Evolutionary conservation across 2,797 vertebrate genomes (phyloP).

Genomic region (Orientallactaga sibirica): DNA sequence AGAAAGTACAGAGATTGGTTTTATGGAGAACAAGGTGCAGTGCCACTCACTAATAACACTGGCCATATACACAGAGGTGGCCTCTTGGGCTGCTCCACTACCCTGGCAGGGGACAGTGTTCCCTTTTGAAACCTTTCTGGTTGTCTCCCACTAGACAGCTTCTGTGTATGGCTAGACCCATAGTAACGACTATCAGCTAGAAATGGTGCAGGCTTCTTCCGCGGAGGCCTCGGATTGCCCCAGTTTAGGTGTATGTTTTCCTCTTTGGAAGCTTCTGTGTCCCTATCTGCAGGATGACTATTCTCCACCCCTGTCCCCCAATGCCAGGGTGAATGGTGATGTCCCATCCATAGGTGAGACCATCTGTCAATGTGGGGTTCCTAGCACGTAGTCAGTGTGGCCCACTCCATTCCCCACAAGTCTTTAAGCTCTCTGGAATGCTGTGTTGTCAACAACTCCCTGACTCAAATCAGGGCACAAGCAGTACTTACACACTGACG

Average conservation of each 20-base stretch:
- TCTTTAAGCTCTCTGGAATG: neutral
- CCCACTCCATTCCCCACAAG: accelerated
- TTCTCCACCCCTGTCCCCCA: neutral
- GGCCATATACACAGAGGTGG: neutral
- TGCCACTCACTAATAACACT: neutral
- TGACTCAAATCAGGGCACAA: neutral
- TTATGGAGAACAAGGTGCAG: neutral
- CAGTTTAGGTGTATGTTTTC: neutral
- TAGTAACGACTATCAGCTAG: accelerated
- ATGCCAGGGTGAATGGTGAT: neutral
- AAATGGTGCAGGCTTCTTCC: neutral
- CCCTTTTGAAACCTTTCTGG: neutral
- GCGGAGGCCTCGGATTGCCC: neutral
- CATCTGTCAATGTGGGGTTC: accelerated
- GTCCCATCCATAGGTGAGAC: neutral
- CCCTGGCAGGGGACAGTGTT: neutral
- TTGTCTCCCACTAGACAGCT: neutral
- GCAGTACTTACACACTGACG: neutral
- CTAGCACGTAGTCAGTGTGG: neutral
- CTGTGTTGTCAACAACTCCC: neutral
- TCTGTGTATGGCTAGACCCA: neutral
- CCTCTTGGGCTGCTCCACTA: neutral
- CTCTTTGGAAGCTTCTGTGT: neutral
- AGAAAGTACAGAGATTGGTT: neutral
- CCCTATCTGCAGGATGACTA: neutral